phyloP scores from a whole-genome alignment of 2,113 vertebrate genomes.

The Leptodactylus fuscus region DNA sequence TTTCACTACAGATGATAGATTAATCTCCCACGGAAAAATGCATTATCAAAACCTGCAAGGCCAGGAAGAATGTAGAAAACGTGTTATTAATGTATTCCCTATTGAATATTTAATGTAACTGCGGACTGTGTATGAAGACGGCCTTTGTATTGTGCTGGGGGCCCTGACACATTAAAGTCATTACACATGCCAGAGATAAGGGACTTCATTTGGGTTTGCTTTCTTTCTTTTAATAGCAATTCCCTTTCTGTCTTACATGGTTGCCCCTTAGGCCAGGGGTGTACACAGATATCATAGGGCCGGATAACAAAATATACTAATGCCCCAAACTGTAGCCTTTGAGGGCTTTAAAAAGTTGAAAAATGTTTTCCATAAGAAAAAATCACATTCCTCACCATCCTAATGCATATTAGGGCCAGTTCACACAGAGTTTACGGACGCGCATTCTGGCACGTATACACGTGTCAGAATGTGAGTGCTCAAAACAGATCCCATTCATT shows the following conservation, averaged over 20 bases:
- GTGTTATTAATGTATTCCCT: conserved; percentile 11
- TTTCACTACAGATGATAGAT: neutral
- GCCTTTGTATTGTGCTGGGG: neutral
- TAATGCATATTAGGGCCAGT: too few relatives aligned
- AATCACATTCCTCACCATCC: too few relatives aligned
- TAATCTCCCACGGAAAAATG: neutral
- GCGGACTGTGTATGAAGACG: neutral
- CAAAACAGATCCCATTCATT: too few relatives aligned
- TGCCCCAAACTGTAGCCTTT: too few relatives aligned
- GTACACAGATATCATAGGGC: neutral
- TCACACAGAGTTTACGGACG: too few relatives aligned
- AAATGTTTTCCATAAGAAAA: too few relatives aligned
- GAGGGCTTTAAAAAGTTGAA: too few relatives aligned
- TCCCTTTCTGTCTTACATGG: neutral
- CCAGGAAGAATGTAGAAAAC: neutral
- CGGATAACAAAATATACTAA: too few relatives aligned
- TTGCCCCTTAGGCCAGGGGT: neutral
- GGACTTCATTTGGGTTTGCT: neutral
- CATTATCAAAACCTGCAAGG: neutral
- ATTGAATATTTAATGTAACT: conserved; percentile 27
- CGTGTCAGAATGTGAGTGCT: too few relatives aligned
- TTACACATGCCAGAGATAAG: conserved; percentile 22
- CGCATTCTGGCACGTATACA: too few relatives aligned
- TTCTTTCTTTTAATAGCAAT: neutral
- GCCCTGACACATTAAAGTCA: conserved; percentile 15